These are phyloP conservation scores for Cydia strobilella DNA, from an alignment of 1,140 invertebrate species.

Conservation along the genomic window DNA sequence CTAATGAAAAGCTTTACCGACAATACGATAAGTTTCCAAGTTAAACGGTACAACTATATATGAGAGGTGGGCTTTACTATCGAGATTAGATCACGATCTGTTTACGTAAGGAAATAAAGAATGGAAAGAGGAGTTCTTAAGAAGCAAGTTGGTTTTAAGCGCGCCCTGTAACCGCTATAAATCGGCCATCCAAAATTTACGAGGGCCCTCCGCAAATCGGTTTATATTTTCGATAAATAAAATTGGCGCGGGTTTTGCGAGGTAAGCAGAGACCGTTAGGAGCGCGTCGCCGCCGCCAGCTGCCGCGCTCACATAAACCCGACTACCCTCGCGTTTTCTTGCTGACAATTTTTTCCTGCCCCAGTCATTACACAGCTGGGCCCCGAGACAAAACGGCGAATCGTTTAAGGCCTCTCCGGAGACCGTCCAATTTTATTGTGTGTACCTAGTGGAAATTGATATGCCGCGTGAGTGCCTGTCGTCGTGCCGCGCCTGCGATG, in stretches of 20 bases:
- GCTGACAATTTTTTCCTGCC: constrained; percentile 79
- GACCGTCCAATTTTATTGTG: constrained; percentile 79
- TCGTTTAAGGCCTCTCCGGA: constrained; percentile 79
- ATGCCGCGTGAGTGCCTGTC: constrained; percentile 67
- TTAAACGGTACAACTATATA: background rate
- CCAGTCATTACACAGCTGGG: constrained; percentile 78
- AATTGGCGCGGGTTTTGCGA: constrained; percentile 79
- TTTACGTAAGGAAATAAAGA: constrained; percentile 36
- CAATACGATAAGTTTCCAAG: background rate
- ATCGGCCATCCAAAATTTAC: constrained; percentile 74
- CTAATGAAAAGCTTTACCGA: constrained; percentile 9
- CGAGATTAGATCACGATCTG: constrained; percentile 22
- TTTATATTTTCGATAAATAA: constrained; percentile 81
- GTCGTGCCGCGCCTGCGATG: constrained; percentile 55
- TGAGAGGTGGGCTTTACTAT: constrained; percentile 15
- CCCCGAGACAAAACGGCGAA: constrained; percentile 79
- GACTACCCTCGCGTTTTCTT: constrained; percentile 78
- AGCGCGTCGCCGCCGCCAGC: constrained; percentile 70
- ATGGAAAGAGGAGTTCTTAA: constrained; percentile 56
- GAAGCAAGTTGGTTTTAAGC: constrained; percentile 66
- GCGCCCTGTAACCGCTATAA: constrained; percentile 73
- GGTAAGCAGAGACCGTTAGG: constrained; percentile 79
- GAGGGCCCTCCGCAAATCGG: constrained; percentile 75
- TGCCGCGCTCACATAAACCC: constrained; percentile 76
- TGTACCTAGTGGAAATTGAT: constrained; percentile 79